phyloP scores from a whole-genome alignment of 2,797 vertebrate species.

The Diplodus sargus region DNA sequence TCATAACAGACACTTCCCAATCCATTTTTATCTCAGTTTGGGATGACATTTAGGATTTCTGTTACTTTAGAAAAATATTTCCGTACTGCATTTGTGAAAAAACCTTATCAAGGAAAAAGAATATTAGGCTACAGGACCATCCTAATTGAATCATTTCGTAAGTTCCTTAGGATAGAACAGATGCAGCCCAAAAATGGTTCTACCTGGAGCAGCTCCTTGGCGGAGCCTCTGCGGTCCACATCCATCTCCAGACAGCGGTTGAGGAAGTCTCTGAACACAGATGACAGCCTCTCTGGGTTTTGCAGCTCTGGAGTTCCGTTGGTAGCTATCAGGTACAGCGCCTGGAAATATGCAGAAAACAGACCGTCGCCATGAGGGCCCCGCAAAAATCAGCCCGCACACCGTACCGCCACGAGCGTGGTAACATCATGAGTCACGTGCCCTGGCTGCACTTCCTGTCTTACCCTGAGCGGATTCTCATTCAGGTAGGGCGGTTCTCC shows the following conservation, averaged over 20 bases:
- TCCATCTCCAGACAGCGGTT: constrained; percentile 99
- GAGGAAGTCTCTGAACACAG: constrained; percentile 97
- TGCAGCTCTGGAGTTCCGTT: constrained; percentile 98
- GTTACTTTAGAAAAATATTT: no score
- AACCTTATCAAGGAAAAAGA: no score
- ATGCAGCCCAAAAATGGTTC: constrained; percentile 3
- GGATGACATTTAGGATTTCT: no score
- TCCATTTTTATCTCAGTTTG: no score
- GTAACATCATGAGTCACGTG: not conserved
- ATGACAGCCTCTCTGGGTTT: constrained; percentile 96
- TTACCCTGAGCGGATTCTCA: constrained; percentile 96
- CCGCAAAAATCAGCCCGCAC: not conserved
- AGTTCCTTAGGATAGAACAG: no score
- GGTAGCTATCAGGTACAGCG: constrained; percentile 98
- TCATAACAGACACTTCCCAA: no score
- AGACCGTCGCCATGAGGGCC: not conserved
- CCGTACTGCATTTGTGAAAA: no score
- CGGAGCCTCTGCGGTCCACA: constrained; percentile 97
- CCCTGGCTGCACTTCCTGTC: not conserved
- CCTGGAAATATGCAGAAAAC: constrained; percentile 77
- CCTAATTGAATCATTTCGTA: no score
- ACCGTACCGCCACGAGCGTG: not conserved
- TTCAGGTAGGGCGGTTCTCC: constrained; percentile 98
- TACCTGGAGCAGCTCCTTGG: constrained; percentile 97
- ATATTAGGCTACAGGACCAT: no score